These are phyloP conservation scores for Vulpes vulpes DNA, from an alignment of 2,113 vertebrate species.

Conservation along the genomic window DNA sequence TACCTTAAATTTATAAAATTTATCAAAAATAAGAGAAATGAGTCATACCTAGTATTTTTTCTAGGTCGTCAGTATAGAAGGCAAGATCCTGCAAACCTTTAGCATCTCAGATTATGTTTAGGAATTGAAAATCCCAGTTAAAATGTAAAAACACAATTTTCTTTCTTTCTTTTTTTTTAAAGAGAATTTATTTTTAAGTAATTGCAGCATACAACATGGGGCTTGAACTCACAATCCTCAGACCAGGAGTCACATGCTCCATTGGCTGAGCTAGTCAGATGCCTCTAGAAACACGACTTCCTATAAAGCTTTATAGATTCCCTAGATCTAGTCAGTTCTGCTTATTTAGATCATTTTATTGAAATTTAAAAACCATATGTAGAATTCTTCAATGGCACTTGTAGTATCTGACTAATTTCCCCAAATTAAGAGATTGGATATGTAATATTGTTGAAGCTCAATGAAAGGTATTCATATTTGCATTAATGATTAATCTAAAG, in stretches of 20 bases:
- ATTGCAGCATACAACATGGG: neutral
- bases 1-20: neutral
- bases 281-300: neutral
- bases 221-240: neutral
- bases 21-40: neutral
- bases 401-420: neutral
- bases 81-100: neutral
- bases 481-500: neutral
- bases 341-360: slow-evolving; percentile 13
- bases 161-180: neutral
- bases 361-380: neutral
- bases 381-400: neutral
- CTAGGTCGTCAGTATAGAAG: neutral
- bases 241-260: neutral
- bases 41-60: neutral
- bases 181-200: neutral
- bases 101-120: neutral
- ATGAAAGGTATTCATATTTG: neutral
- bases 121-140: neutral
- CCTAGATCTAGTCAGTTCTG: neutral
- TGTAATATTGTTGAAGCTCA: neutral
- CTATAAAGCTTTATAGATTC: neutral
- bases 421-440: neutral
- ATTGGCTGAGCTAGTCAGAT: neutral
- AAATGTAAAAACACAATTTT: neutral